phyloP scores from a whole-genome alignment of 1,140 invertebrate genomes.

The Eriocheir sinensis region DNA sequence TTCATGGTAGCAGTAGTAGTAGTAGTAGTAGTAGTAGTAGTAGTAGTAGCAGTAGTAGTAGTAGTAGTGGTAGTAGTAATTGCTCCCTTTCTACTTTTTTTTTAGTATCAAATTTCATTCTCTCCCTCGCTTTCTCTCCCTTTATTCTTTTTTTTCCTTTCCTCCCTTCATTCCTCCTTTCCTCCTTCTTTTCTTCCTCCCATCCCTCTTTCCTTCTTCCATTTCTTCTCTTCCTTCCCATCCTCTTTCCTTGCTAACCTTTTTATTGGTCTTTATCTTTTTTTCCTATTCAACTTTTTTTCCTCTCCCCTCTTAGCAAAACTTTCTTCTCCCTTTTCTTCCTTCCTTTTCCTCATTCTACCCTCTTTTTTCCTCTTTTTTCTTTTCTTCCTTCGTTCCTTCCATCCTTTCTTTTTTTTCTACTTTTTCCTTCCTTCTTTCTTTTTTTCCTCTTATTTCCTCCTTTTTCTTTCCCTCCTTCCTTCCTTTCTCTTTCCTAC shows the following conservation, averaged over 20 bases:
- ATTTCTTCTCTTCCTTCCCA: too few relatives aligned
- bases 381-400: too few relatives aligned
- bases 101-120: too few relatives aligned
- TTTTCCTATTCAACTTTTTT: neutral
- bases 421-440: neutral
- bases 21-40: slow-evolving; percentile 24
- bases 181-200: too few relatives aligned
- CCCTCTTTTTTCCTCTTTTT: neutral
- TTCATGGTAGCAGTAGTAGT: too few relatives aligned
- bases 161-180: too few relatives aligned
- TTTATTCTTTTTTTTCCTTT: too few relatives aligned
- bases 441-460: neutral
- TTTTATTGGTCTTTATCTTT: neutral
- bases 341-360: neutral
- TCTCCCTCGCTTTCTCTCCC: too few relatives aligned
- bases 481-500: neutral
- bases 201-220: too few relatives aligned
- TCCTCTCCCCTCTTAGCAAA: neutral
- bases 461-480: neutral
- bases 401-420: neutral
- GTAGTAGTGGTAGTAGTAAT: slow-evolving; percentile 13
- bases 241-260: neutral
- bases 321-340: neutral
- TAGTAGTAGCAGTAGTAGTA: neutral
- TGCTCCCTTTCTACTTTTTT: neutral